Evolutionary conservation across 2,797 vertebrate species (phyloP).

Genomic region (Melopsittacus undulatus): DNA sequence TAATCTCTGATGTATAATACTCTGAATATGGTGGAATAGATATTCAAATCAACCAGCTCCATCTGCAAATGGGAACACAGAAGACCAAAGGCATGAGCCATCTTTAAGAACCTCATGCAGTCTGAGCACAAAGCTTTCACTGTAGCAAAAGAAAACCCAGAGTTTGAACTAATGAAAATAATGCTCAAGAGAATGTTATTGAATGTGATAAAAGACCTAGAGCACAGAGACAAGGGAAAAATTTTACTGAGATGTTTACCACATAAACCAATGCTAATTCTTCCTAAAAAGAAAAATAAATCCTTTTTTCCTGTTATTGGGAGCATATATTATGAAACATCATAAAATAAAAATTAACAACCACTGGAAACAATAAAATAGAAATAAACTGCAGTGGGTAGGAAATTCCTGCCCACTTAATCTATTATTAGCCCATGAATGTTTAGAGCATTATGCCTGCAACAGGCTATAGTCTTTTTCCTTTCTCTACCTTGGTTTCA

Average conservation of each 20-base stretch:
- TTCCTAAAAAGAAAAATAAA: constrained; percentile 33
- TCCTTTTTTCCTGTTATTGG: neutral
- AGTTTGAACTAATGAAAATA: neutral
- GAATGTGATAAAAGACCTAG: neutral
- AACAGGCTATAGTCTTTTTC: constrained; percentile 44
- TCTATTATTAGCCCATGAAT: constrained; percentile 44
- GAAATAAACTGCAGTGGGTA: constrained; percentile 32
- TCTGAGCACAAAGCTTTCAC: neutral
- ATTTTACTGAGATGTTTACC: neutral
- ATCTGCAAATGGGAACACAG: neutral
- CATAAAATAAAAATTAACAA: constrained; percentile 37
- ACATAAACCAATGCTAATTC: neutral
- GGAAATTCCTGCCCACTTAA: constrained; percentile 49
- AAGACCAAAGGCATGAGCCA: neutral
- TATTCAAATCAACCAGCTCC: neutral
- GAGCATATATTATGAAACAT: constrained; percentile 1
- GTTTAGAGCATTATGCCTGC: constrained; percentile 29
- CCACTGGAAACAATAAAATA: constrained; percentile 28
- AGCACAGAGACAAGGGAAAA: neutral
- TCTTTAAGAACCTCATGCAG: neutral
- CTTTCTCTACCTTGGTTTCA: constrained; percentile 34
- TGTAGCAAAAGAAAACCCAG: neutral
- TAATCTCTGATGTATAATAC: neutral
- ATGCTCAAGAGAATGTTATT: neutral
- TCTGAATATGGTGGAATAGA: neutral